Conservation (phyloP, 2,888 invertebrate species). For the Eupithecia tripunctaria region DNA sequence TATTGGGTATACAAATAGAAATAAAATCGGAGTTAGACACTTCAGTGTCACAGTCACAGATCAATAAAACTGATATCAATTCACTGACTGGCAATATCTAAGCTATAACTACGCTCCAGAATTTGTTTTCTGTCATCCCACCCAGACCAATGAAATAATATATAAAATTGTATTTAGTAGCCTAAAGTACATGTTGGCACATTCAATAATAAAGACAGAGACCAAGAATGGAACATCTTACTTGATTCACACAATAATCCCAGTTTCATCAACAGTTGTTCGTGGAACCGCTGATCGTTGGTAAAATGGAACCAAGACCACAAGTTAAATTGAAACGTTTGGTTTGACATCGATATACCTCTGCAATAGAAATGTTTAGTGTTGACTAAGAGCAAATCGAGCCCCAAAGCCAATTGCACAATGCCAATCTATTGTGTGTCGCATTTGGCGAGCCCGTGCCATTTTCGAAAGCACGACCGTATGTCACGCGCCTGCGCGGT, state of each 20-base stretch:
- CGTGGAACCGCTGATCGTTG: no score
- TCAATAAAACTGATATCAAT: not conserved
- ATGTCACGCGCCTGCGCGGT: slow-evolving; percentile 62
- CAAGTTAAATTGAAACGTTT: slow-evolving; percentile 2
- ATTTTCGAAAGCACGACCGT: slow-evolving; percentile 50
- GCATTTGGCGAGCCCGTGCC: slow-evolving; percentile 51
- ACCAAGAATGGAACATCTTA: not conserved
- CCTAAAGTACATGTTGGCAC: no score
- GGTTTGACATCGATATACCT: not conserved
- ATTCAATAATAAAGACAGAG: not conserved
- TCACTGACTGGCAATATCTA: not conserved
- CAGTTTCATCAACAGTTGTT: no score
- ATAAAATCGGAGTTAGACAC: not conserved
- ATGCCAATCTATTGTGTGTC: slow-evolving; percentile 57
- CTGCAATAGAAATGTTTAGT: not conserved
- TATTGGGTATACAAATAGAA: not conserved
- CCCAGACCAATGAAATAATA: not conserved
- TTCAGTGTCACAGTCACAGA: not conserved
- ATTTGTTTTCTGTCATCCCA: not conserved
- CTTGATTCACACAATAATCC: not conserved
- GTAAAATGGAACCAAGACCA: not conserved
- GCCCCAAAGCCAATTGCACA: slow-evolving; percentile 51
- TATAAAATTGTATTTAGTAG: no score
- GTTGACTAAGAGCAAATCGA: slow-evolving; percentile 11
- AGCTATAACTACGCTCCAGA: not conserved